phyloP scores from a whole-genome alignment of 2,113 vertebrate species.

The Caranx ignobilis region DNA sequence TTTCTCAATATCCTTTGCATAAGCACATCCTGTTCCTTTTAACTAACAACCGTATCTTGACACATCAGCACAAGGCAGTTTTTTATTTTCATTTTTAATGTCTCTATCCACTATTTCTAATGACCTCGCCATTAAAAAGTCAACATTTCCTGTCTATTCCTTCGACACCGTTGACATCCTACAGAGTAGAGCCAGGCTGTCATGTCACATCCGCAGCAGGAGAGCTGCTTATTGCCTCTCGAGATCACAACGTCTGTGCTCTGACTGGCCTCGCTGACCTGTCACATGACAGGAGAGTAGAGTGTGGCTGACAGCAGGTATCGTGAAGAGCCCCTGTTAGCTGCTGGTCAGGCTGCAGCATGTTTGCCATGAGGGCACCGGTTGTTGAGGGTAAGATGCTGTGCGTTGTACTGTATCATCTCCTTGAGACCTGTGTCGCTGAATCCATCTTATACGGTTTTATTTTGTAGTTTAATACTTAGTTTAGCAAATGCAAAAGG shows the following conservation, averaged over 20 bases:
- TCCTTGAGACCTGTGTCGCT: too few species aligned
- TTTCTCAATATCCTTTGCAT: too few species aligned
- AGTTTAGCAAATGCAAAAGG: too few species aligned
- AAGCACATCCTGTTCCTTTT: too few species aligned
- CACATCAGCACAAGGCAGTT: too few species aligned
- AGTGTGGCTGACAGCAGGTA: neutral
- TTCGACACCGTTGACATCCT: neutral
- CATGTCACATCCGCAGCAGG: neutral
- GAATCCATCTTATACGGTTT: too few species aligned
- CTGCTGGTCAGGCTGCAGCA: neutral
- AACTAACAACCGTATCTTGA: too few species aligned
- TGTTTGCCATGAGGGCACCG: neutral
- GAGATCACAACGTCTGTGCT: neutral
- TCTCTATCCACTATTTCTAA: neutral
- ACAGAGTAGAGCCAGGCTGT: neutral
- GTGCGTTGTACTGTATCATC: too few species aligned
- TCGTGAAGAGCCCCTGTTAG: neutral
- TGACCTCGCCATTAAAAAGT: neutral
- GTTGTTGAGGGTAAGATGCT: too few species aligned
- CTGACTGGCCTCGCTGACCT: neutral
- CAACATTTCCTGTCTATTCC: neutral
- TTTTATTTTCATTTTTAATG: too few species aligned
- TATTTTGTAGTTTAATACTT: too few species aligned
- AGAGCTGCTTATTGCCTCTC: neutral
- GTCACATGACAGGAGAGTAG: neutral